A percentile compares a stretch with the other conserved stretches of the same genome.
Conservation (phyloP, 1,140 invertebrate species). For the Panulirus ornatus region DNA sequence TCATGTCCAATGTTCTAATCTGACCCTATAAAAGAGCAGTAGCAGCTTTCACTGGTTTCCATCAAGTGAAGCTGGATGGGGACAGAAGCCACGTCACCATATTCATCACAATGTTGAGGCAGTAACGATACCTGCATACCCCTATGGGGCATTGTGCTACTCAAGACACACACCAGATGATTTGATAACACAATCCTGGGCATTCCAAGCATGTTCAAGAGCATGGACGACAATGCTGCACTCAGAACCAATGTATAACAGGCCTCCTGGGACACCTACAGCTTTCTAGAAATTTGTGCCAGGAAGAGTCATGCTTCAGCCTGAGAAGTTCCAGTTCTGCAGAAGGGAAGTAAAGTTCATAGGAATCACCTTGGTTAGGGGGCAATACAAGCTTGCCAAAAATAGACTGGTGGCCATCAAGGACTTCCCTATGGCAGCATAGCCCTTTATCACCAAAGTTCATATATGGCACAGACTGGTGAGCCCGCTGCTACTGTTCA, state of each 20-base stretch:
- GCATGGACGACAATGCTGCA: no score
- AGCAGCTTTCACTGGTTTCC: conserved; percentile 27
- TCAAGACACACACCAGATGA: conserved; percentile 42
- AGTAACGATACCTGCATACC: neutral
- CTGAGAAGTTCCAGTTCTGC: conserved; percentile 26
- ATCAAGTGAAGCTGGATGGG: conserved; percentile 39
- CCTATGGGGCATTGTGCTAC: conserved; percentile 36
- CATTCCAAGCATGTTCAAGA: neutral
- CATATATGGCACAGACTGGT: conserved; percentile 44
- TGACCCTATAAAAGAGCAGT: conserved; percentile 29
- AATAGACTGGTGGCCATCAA: conserved; percentile 8
- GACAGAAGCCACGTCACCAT: conserved; percentile 40
- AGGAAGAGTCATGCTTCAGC: conserved; percentile 29
- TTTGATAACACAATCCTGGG: conserved; percentile 15
- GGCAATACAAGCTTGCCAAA: neutral
- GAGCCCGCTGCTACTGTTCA: conserved; percentile 48
- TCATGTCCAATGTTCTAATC: conserved; percentile 9
- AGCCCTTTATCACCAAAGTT: conserved; percentile 19
- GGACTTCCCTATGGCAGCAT: conserved; percentile 46
- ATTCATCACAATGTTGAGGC: conserved; percentile 27
- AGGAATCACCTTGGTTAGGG: conserved; percentile 14
- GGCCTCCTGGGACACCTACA: conserved; percentile 23
- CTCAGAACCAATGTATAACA: no score
- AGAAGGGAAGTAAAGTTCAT: neutral
- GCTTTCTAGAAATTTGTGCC: conserved; percentile 33